Conservation (phyloP, 2,888 invertebrate genomes). For the Platycnemis pennipes region DNA sequence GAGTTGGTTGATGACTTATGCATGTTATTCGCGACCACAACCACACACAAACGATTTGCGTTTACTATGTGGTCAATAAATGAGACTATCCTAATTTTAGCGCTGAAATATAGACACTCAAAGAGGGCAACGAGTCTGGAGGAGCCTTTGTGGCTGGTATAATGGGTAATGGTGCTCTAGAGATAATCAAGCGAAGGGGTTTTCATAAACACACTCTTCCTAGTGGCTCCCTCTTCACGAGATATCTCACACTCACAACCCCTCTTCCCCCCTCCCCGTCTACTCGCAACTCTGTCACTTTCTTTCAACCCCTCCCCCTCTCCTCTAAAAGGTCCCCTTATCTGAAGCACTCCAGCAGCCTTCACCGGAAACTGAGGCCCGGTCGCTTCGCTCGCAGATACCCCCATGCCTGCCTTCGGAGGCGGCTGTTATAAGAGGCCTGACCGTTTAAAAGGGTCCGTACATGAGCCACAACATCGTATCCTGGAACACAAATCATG, state of each 20-base stretch:
- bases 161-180: background rate
- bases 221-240: background rate
- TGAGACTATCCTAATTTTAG: no score
- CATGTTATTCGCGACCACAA: no score
- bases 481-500: no score
- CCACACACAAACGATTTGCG: no score
- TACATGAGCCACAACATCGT: no score
- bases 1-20: no score
- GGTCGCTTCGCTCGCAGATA: background rate
- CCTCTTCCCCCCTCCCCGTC: background rate
- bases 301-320: background rate
- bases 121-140: no score
- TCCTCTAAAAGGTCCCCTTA: background rate
- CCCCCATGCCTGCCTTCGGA: background rate
- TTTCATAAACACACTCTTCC: background rate
- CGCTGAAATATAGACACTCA: no score
- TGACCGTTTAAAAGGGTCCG: background rate
- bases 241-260: background rate
- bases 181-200: background rate
- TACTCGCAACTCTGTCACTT: background rate
- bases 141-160: no score
- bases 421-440: background rate
- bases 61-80: no score
- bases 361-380: background rate
- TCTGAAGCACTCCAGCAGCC: slow-evolving; percentile 26